Evolutionary conservation across 2,797 vertebrate genomes (phyloP).

Genomic region (Phoeniculus purpureus): DNA sequence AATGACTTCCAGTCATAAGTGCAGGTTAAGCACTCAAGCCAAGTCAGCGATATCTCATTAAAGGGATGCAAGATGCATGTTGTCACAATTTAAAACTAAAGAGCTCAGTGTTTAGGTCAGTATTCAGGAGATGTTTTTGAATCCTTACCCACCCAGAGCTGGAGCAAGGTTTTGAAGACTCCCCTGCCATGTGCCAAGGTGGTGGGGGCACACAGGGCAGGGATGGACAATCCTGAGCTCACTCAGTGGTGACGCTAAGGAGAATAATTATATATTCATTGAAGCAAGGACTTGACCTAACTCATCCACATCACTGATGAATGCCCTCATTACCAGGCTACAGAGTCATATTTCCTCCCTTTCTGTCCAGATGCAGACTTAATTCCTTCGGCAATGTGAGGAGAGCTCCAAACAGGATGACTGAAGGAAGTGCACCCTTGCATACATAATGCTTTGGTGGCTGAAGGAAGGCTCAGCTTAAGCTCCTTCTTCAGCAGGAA

Average conservation of each 20-base stretch:
- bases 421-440: neutral
- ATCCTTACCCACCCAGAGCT: neutral
- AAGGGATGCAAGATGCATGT: rapidly evolving
- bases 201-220: neutral
- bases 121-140: neutral
- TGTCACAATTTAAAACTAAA: neutral
- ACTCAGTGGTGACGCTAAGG: neutral
- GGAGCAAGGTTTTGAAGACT: neutral
- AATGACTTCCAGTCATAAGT: neutral
- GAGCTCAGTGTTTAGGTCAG: neutral
- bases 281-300: conserved; percentile 5
- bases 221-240: conserved; percentile 12
- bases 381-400: neutral
- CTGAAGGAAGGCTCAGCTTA: neutral
- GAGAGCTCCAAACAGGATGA: neutral
- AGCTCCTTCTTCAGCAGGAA: neutral
- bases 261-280: conserved; percentile 30
- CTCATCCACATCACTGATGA: conserved; percentile 27
- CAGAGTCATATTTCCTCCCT: conserved; percentile 22
- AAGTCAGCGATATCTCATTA: neutral
- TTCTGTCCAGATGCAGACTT: conserved; percentile 32
- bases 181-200: neutral
- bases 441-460: neutral
- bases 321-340: conserved; percentile 39
- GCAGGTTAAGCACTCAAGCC: neutral